These are phyloP conservation scores for Priocnemis perturbator DNA, from an alignment of 2,888 invertebrate species.

Conservation along the genomic window DNA sequence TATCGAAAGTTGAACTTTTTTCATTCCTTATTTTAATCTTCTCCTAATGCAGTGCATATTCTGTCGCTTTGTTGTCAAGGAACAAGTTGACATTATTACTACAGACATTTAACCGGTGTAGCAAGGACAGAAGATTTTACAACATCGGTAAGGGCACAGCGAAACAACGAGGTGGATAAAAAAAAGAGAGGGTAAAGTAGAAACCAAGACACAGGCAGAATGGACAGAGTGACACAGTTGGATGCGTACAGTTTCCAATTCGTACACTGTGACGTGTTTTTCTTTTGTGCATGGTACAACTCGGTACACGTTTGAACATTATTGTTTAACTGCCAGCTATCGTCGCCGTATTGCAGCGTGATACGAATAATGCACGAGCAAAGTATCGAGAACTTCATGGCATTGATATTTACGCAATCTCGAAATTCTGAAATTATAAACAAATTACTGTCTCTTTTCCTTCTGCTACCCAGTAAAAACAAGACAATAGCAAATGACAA, in stretches of 20 bases:
- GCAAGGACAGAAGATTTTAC: conserved; percentile 16
- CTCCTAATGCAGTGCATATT: conserved; percentile 25
- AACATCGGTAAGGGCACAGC: not conserved
- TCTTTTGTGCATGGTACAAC: too few species aligned
- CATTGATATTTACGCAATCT: conserved; percentile 18
- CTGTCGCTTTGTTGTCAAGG: conserved; percentile 17
- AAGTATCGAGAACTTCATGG: conserved; percentile 49
- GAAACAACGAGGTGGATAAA: conserved; percentile 8
- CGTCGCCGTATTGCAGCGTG: not conserved
- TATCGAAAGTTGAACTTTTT: not conserved
- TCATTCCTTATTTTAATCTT: conserved; percentile 22
- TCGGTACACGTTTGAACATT: not conserved
- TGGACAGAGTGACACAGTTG: conserved; percentile 20
- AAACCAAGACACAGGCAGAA: conserved; percentile 43
- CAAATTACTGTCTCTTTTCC: conserved; percentile 64
- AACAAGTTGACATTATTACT: conserved; percentile 14
- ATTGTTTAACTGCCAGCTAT: conserved; percentile 20
- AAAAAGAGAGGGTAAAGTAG: conserved; percentile 29
- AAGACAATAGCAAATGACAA: conserved; percentile 58
- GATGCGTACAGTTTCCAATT: conserved; percentile 51
- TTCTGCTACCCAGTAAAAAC: conserved; percentile 63
- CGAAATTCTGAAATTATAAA: conserved; percentile 14
- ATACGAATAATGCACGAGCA: conserved; percentile 29
- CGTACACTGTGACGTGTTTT: not conserved
- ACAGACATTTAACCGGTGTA: not conserved